Evolutionary conservation across 2,797 vertebrate species (phyloP).

Genomic region (Dromococcyx pavoninus): DNA sequence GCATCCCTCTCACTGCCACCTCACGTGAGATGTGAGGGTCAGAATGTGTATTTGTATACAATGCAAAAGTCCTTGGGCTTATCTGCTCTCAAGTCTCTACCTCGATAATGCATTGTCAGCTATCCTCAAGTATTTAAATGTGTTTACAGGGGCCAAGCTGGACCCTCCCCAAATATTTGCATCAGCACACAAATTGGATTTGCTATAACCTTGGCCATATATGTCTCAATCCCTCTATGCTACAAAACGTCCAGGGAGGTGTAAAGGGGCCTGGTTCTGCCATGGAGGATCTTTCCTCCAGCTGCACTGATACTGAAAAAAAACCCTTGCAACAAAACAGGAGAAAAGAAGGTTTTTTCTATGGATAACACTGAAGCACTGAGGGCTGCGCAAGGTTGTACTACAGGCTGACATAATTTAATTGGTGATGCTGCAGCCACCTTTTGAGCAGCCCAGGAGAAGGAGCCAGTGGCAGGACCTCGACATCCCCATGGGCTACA

Average conservation of each 20-base stretch:
- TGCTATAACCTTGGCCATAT: not conserved
- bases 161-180: constrained; percentile 25
- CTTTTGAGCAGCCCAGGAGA: fast-evolving
- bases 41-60: constrained; percentile 6
- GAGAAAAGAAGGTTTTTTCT: not conserved
- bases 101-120: not conserved
- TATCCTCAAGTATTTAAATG: not conserved
- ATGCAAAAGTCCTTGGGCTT: not conserved
- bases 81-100: not conserved
- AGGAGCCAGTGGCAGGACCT: not conserved
- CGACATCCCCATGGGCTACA: fast-evolving
- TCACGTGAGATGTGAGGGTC: fast-evolving
- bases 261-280: not conserved
- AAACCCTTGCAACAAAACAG: fast-evolving
- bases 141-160: not conserved
- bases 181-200: not conserved
- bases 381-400: not conserved
- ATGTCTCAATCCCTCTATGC: fast-evolving
- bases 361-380: not conserved
- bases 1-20: fast-evolving
- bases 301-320: not conserved
- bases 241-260: not conserved
- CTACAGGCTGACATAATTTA: not conserved
- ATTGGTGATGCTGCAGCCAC: not conserved
- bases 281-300: not conserved